Conservation (phyloP, 2,888 invertebrate species). For the Tenthredo mesomela region DNA sequence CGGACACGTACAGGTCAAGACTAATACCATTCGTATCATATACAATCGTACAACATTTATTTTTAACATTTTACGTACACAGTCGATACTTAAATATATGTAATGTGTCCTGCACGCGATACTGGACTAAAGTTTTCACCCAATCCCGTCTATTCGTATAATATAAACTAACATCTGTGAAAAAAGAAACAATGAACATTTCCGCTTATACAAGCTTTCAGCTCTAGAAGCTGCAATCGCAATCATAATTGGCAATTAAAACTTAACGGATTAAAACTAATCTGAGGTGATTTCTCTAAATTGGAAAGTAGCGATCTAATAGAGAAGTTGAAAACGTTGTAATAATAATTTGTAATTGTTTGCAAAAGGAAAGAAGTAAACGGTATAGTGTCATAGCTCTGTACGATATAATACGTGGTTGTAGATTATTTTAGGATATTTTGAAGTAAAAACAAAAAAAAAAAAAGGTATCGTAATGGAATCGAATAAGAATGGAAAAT, state of each 20-base stretch:
- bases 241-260: neutral
- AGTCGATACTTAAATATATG: neutral
- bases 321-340: neutral
- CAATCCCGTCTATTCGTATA: neutral
- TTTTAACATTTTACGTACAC: neutral
- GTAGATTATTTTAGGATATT: neutral
- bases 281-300: neutral
- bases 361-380: neutral
- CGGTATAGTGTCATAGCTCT: neutral
- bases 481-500: constrained; percentile 5
- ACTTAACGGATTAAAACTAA: constrained; percentile 2
- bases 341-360: neutral
- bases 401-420: neutral
- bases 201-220: neutral
- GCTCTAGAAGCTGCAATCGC: neutral
- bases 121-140: neutral
- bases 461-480: neutral
- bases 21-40: constrained; percentile 33
- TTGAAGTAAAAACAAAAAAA: neutral
- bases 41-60: neutral
- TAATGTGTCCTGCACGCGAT: neutral
- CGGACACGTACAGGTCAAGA: neutral
- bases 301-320: neutral
- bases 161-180: neutral
- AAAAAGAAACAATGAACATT: neutral